phyloP scores from a whole-genome alignment of 2,797 vertebrate genomes.

The Eutrigla gurnardus region DNA sequence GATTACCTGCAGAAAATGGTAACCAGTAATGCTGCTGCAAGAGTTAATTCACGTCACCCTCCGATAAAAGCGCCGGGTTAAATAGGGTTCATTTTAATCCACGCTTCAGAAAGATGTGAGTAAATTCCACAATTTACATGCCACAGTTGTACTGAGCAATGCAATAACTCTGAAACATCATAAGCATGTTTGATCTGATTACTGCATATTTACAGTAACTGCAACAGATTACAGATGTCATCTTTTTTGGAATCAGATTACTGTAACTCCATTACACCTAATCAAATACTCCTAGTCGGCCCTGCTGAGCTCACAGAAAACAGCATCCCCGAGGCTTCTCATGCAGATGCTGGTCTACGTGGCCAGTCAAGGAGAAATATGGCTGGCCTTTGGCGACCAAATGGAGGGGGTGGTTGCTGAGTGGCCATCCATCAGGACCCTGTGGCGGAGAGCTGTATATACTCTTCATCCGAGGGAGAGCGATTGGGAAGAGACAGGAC shows the following conservation, averaged over 20 bases:
- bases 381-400: slow-evolving; percentile 67
- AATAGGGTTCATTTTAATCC: slow-evolving; percentile 42
- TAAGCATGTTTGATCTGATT: slow-evolving; percentile 70
- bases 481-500: slow-evolving; percentile 52
- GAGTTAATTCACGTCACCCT: slow-evolving; percentile 49
- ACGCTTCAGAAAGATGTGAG: slow-evolving; percentile 33
- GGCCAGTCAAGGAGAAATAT: slow-evolving; percentile 66
- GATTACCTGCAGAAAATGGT: slow-evolving; percentile 65
- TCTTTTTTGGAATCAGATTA: slow-evolving; percentile 77
- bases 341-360: slow-evolving; percentile 57
- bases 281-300: slow-evolving; percentile 70
- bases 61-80: slow-evolving; percentile 36
- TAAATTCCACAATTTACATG: slow-evolving; percentile 41
- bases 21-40: slow-evolving; percentile 39
- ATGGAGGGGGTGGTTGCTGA: slow-evolving; percentile 45
- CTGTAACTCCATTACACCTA: slow-evolving; percentile 77
- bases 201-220: slow-evolving; percentile 79
- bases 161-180: slow-evolving; percentile 59
- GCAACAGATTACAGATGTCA: slow-evolving; percentile 78
- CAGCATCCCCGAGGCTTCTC: slow-evolving; percentile 44
- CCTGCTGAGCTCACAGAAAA: slow-evolving; percentile 61
- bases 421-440: slow-evolving; percentile 74
- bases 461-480: slow-evolving; percentile 45
- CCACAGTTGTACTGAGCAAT: slow-evolving; percentile 50
- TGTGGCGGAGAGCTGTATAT: slow-evolving; percentile 38